Conservation (phyloP, 2,113 vertebrate species). For the Cheirogaleus medius region DNA sequence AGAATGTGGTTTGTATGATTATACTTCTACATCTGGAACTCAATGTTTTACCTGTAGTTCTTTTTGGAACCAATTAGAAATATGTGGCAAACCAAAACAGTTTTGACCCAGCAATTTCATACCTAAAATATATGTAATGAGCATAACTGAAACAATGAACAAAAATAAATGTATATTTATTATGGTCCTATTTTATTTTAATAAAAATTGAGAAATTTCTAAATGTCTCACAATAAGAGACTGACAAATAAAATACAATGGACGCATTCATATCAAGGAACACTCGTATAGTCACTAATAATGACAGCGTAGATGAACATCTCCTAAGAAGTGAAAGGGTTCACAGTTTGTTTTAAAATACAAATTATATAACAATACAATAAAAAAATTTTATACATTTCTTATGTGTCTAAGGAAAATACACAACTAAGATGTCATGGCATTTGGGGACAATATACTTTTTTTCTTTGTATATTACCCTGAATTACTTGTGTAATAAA, state of each 20-base stretch:
- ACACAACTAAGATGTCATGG: background rate
- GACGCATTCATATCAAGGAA: background rate
- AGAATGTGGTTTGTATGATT: background rate
- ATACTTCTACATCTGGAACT: background rate
- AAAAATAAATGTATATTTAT: background rate
- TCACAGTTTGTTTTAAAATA: background rate
- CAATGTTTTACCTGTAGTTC: background rate
- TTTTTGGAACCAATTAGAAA: conserved; percentile 39
- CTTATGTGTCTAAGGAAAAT: background rate
- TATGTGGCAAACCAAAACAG: background rate
- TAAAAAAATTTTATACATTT: background rate
- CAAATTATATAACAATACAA: background rate
- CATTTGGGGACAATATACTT: background rate
- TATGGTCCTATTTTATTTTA: background rate
- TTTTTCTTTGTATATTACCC: background rate
- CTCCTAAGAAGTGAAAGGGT: background rate
- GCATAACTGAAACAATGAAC: background rate
- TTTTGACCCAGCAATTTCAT: background rate
- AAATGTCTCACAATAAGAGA: background rate
- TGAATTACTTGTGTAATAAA: background rate
- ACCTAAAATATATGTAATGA: background rate
- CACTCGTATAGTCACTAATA: background rate
- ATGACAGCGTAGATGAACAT: background rate
- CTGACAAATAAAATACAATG: background rate
- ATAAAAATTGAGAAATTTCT: background rate